Percentiles rank a stretch among this genome's conserved stretches.
Evolutionary conservation across 2,113 vertebrate species (phyloP).

Genomic region (Puma concolor): DNA sequence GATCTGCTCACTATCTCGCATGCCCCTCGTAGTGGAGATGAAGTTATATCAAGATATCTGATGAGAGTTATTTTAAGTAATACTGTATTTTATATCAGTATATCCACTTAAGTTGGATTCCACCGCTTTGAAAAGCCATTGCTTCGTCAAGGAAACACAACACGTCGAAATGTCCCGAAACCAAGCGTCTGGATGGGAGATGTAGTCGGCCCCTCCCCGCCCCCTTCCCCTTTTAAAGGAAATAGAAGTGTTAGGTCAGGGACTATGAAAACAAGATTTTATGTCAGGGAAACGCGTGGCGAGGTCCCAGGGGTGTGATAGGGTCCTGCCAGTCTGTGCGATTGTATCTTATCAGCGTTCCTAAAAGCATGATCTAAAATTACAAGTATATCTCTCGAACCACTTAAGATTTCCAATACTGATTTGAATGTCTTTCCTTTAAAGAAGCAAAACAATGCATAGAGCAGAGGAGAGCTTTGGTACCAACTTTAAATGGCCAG

Average conservation of each 20-base stretch:
- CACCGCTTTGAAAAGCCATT: neutral
- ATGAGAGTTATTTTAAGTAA: neutral
- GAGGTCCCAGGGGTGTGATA: constrained; percentile 13
- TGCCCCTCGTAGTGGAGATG: neutral
- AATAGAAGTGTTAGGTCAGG: neutral
- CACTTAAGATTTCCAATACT: constrained; percentile 63
- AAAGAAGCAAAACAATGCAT: neutral
- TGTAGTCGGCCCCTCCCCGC: too few species aligned
- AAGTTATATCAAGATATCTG: neutral
- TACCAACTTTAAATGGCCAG: neutral
- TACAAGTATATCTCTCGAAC: constrained; percentile 65
- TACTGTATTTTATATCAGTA: neutral
- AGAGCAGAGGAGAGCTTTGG: neutral
- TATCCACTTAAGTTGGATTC: neutral
- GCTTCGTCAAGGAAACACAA: constrained; percentile 13
- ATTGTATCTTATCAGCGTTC: constrained; percentile 66
- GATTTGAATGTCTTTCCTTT: constrained; percentile 56
- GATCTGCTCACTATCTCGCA: neutral
- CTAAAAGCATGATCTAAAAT: constrained; percentile 73
- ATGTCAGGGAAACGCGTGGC: neutral
- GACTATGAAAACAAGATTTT: constrained; percentile 31
- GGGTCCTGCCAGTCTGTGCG: neutral
- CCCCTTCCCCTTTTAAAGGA: neutral
- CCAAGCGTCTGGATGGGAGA: neutral
- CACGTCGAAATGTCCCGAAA: neutral